phyloP scores from a whole-genome alignment of 1,140 invertebrate genomes.

The Mizuhopecten yessoensis region DNA sequence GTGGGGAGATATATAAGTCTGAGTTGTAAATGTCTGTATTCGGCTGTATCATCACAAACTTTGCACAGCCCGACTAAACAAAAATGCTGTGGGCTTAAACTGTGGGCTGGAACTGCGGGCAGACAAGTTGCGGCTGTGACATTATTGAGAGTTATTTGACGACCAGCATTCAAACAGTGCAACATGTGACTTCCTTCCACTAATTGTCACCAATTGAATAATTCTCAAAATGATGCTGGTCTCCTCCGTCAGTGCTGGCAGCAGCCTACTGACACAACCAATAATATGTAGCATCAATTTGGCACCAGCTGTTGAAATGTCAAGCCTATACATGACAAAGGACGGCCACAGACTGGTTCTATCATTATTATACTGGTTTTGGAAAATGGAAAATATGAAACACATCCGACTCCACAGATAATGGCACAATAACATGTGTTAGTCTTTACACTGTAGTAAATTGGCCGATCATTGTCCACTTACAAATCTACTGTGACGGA shows the following conservation, averaged over 20 bases:
- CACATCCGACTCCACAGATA: background rate
- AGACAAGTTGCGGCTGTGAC: background rate
- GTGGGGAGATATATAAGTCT: no score
- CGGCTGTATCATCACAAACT: no score
- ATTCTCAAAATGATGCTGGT: conserved; percentile 28
- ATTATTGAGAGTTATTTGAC: background rate
- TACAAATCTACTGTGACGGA: background rate
- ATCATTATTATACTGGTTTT: background rate
- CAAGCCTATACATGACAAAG: background rate
- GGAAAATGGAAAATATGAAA: conserved; percentile 28
- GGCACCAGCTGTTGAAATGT: conserved; percentile 37
- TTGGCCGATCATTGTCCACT: conserved; percentile 17
- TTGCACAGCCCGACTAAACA: background rate
- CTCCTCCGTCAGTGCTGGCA: background rate
- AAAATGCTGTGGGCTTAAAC: background rate
- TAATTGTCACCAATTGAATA: conserved; percentile 35
- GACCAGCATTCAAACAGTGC: conserved; percentile 22
- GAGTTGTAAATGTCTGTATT: no score
- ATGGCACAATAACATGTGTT: conserved; percentile 10
- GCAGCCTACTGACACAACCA: background rate
- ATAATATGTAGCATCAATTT: background rate
- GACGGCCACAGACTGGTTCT: background rate
- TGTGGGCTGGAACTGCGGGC: background rate
- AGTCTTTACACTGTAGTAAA: background rate
- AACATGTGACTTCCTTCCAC: conserved; percentile 14